phyloP scores from a whole-genome alignment of 2,113 vertebrate species.

The Semnornis frantzii region DNA sequence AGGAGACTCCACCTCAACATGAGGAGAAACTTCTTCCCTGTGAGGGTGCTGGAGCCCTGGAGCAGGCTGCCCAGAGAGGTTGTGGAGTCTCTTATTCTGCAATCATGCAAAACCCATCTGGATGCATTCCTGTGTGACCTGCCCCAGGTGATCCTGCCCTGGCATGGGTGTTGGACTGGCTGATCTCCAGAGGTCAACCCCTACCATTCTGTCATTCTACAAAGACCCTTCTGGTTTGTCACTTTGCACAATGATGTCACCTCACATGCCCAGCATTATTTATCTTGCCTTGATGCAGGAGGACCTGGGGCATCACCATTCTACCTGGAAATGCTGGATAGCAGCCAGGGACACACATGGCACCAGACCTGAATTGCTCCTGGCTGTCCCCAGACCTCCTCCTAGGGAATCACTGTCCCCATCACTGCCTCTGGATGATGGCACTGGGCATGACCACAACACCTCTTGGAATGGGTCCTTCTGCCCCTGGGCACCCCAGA shows the following conservation, averaged over 20 bases:
- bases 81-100: no score
- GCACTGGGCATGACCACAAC: neutral
- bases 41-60: no score
- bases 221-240: neutral
- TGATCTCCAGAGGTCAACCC: no score
- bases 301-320: neutral
- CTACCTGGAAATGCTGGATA: neutral
- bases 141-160: no score
- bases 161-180: no score
- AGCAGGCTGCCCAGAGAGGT: no score
- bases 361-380: neutral
- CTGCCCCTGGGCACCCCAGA: neutral
- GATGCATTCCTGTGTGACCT: no score
- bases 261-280: accelerated
- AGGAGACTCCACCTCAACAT: no score
- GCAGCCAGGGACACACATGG: accelerated
- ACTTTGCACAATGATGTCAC: accelerated
- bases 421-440: neutral
- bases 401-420: neutral
- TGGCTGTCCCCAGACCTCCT: neutral
- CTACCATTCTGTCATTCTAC: no score
- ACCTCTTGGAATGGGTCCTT: neutral
- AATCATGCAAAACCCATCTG: no score
- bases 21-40: no score
- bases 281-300: neutral